phyloP scores from a whole-genome alignment of 2,888 invertebrate genomes.

The Adineta ricciae region DNA sequence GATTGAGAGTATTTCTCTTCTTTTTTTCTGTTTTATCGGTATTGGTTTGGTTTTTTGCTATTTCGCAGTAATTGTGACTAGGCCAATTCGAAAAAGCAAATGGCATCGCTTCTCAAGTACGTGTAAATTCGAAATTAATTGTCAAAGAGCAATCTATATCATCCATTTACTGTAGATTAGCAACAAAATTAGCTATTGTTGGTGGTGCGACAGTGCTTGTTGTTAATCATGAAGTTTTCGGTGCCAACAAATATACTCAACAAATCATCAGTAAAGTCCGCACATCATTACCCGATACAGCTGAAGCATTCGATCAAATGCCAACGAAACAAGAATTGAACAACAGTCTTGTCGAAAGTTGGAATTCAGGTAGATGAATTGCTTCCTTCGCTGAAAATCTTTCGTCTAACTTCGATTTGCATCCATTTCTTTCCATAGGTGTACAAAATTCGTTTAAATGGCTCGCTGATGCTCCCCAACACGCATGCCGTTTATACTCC shows the following conservation, averaged over 20 bases:
- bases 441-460: not conserved
- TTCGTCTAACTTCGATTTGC: not conserved
- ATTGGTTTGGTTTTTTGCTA: not conserved
- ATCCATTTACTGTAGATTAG: not conserved
- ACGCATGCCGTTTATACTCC: not conserved
- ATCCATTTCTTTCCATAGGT: not conserved
- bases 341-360: not conserved
- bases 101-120: not conserved
- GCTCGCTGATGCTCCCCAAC: not conserved
- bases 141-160: not conserved
- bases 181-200: not conserved
- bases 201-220: not conserved
- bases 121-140: not conserved
- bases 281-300: not conserved
- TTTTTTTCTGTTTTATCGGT: not conserved
- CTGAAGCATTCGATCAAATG: constrained; percentile 17
- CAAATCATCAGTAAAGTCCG: not conserved
- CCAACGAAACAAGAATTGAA: not conserved
- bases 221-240: constrained; percentile 7
- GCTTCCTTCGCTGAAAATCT: not conserved
- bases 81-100: not conserved
- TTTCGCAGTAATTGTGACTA: not conserved
- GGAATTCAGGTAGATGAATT: not conserved
- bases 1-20: not conserved
- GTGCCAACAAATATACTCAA: constrained; percentile 1